phyloP scores from a whole-genome alignment of 64 coral and sea anemone genomes.

The Actinia tenebrosa region DNA sequence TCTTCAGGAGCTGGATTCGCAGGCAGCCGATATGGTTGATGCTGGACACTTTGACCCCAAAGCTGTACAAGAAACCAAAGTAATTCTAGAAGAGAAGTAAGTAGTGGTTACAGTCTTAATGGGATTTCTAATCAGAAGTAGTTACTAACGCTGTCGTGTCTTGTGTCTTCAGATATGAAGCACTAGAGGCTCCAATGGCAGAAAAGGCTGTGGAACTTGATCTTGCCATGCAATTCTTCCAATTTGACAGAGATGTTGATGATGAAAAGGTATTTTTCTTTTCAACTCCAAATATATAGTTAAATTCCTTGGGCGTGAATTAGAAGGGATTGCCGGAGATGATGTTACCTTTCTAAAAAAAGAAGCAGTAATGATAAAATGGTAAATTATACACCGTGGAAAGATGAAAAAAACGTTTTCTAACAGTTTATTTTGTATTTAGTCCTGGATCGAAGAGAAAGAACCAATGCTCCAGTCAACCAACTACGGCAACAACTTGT shows the following conservation, averaged over 20 bases:
- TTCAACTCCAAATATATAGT: not conserved
- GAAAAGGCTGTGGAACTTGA: slow-evolving; percentile 81
- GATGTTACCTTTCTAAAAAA: too few species aligned
- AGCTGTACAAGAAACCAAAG: slow-evolving; percentile 72
- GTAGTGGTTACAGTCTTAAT: not conserved
- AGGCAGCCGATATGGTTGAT: slow-evolving; percentile 93
- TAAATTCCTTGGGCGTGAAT: not conserved
- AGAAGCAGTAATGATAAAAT: too few species aligned
- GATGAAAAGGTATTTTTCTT: slow-evolving; percentile 77
- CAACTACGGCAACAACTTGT: slow-evolving; percentile 92
- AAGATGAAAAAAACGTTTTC: too few species aligned
- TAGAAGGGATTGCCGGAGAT: not conserved
- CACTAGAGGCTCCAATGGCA: slow-evolving; percentile 72
- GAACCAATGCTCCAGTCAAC: slow-evolving; percentile 85
- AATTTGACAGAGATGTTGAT: slow-evolving; percentile 97
- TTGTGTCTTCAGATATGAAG: slow-evolving; percentile 49
- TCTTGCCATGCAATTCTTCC: slow-evolving; percentile 85
- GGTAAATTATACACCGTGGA: too few species aligned
- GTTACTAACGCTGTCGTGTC: too few species aligned
- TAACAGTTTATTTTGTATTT: not conserved
- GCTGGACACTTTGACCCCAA: slow-evolving; percentile 94
- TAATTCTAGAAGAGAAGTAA: slow-evolving; percentile 88
- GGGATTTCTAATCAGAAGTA: not conserved
- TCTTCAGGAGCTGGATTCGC: slow-evolving; percentile 65
- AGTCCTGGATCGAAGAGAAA: slow-evolving; percentile 96